phyloP scores from a whole-genome alignment of 92 coral and sea anemone genomes.

The Phenganax stokvisi region DNA sequence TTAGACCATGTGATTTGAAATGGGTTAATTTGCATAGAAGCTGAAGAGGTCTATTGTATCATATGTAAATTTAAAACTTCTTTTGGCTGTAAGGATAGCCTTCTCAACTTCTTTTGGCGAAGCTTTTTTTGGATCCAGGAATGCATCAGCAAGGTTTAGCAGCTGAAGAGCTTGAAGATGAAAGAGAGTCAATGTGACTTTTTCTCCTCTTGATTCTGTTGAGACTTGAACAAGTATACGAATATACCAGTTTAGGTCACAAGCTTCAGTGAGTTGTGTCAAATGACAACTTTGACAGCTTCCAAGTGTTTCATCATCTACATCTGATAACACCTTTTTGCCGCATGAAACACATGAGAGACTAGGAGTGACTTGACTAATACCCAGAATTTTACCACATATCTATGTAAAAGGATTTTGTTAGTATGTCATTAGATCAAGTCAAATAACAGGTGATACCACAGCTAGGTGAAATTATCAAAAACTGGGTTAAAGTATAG shows the following conservation, averaged over 20 bases:
- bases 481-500: too few species aligned
- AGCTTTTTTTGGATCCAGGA: background rate
- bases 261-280: too few species aligned
- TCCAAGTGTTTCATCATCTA: too few species aligned
- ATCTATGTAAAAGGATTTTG: constrained; percentile 7
- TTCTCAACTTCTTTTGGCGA: background rate
- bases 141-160: background rate
- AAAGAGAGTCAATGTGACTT: too few species aligned
- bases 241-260: background rate
- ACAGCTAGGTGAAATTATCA: too few species aligned
- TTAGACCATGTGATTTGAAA: too few species aligned
- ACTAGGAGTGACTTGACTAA: background rate
- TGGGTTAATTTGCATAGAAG: too few species aligned
- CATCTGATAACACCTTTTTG: background rate
- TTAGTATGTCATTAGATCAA: constrained; percentile 28
- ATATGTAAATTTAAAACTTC: background rate
- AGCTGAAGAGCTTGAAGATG: too few species aligned
- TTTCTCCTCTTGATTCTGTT: too few species aligned
- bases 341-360: constrained; percentile 2
- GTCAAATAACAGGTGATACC: background rate
- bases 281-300: too few species aligned
- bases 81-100: background rate
- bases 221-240: background rate
- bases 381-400: background rate
- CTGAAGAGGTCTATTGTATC: too few species aligned